Evolutionary conservation across 2,797 vertebrate species (phyloP).

Genomic region (Parauchenoglanis punctatus): DNA sequence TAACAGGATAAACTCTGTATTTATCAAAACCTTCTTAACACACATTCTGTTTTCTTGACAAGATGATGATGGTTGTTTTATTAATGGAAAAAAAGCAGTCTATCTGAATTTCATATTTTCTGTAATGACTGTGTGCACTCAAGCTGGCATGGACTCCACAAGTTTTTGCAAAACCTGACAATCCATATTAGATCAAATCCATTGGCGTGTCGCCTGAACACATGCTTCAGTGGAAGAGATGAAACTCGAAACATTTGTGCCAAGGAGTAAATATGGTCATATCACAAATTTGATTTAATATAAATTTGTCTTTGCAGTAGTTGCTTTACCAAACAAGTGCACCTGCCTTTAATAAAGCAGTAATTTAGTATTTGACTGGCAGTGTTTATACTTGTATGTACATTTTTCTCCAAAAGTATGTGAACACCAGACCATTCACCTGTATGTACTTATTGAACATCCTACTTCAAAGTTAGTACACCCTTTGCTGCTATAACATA

Average conservation of each 20-base stretch:
- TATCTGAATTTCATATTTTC: background rate
- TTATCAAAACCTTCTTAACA: background rate
- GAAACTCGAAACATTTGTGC: background rate
- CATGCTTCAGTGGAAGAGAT: background rate
- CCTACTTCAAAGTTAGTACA: background rate
- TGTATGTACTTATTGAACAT: background rate
- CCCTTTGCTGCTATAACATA: too few relatives aligned
- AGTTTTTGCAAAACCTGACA: slow-evolving; percentile 7
- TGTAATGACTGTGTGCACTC: background rate
- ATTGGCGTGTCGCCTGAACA: too few relatives aligned
- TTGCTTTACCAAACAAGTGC: background rate
- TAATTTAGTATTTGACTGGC: background rate
- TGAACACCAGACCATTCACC: background rate
- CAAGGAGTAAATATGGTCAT: background rate
- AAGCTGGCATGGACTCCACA: background rate
- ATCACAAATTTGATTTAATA: background rate
- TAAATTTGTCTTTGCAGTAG: background rate
- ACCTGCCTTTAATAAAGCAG: background rate
- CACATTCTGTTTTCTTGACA: background rate
- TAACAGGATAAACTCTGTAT: background rate
- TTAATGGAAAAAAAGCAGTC: background rate
- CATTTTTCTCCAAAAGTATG: background rate
- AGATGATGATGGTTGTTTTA: background rate
- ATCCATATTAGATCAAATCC: background rate
- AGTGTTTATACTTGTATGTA: background rate